These are phyloP conservation scores for Agrochola lychnidis DNA, from an alignment of 2,888 invertebrate species.

Conservation along the genomic window DNA sequence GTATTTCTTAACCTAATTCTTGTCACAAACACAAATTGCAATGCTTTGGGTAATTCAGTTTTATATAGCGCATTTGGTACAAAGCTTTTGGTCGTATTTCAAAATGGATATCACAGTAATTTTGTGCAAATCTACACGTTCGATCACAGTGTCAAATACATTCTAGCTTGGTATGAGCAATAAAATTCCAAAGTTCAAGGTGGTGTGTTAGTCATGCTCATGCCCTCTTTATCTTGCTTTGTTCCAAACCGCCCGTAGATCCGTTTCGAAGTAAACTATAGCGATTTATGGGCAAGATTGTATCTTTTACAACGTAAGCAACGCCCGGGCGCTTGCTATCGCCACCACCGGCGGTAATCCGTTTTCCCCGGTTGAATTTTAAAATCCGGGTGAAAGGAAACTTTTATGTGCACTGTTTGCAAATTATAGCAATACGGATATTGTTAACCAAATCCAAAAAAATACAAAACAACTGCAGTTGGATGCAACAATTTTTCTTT, in stretches of 20 bases:
- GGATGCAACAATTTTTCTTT: conserved; percentile 33
- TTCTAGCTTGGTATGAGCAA: conserved; percentile 53
- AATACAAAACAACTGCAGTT: background rate
- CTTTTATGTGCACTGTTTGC: conserved; percentile 27
- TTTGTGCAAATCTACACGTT: conserved; percentile 41
- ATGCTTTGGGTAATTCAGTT: conserved; percentile 24
- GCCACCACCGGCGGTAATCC: conserved; percentile 46
- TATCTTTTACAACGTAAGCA: conserved; percentile 51
- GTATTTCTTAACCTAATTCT: conserved; percentile 40
- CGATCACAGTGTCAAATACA: conserved; percentile 56
- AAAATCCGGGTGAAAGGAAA: conserved; percentile 29
- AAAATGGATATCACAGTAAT: conserved; percentile 30
- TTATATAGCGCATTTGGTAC: conserved; percentile 7
- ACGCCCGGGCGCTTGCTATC: conserved; percentile 54
- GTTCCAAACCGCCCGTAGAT: conserved; percentile 59
- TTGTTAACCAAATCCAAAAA: background rate
- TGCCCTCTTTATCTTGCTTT: conserved; percentile 61
- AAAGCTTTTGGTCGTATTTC: conserved; percentile 20
- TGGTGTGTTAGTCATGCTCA: conserved; percentile 64
- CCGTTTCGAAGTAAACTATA: conserved; percentile 60
- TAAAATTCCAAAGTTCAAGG: conserved; percentile 72
- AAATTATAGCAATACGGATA: conserved; percentile 27
- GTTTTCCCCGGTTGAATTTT: conserved; percentile 44
- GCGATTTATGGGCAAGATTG: conserved; percentile 56
- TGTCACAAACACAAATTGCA: conserved; percentile 24